phyloP scores from a whole-genome alignment of 2,888 invertebrate species.

The Subacronicta megacephala region DNA sequence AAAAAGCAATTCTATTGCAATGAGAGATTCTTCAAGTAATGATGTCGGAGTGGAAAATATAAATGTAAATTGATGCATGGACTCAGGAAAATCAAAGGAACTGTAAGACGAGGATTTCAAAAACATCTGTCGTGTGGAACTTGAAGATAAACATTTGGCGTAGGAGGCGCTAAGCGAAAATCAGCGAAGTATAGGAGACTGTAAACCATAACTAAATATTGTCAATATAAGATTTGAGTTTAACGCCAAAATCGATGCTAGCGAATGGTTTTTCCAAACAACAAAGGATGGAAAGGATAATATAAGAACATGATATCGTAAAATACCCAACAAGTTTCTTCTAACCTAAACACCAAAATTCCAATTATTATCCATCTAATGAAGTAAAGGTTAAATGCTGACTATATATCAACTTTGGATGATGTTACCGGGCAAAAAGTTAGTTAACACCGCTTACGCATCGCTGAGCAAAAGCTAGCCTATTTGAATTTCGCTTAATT shows the following conservation, averaged over 20 bases:
- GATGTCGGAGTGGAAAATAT: constrained; percentile 12
- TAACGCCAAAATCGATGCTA: too few species aligned
- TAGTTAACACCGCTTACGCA: constrained; percentile 34
- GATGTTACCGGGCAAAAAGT: constrained; percentile 38
- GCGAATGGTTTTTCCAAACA: too few species aligned
- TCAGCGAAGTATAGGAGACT: constrained; percentile 19
- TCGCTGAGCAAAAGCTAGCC: constrained; percentile 28
- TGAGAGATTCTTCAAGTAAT: not conserved
- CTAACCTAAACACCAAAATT: constrained; percentile 25
- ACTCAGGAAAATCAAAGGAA: constrained; percentile 3
- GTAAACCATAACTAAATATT: constrained; percentile 15
- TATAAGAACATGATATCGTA: constrained; percentile 31
- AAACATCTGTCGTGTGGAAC: constrained; percentile 3
- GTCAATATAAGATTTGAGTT: constrained; percentile 16
- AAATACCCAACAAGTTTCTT: constrained; percentile 30
- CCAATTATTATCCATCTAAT: constrained; percentile 32
- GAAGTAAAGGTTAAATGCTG: constrained; percentile 35
- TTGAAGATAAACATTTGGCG: constrained; percentile 7
- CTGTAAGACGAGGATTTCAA: not conserved
- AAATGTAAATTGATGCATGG: constrained; percentile 1
- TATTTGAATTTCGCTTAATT: constrained; percentile 46
- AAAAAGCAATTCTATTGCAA: too few species aligned
- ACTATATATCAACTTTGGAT: constrained; percentile 30
- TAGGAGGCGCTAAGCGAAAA: constrained; percentile 11
- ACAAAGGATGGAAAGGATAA: too few species aligned